Conservation (phyloP, 2,888 invertebrate genomes). For the Cerastis leucographa region DNA sequence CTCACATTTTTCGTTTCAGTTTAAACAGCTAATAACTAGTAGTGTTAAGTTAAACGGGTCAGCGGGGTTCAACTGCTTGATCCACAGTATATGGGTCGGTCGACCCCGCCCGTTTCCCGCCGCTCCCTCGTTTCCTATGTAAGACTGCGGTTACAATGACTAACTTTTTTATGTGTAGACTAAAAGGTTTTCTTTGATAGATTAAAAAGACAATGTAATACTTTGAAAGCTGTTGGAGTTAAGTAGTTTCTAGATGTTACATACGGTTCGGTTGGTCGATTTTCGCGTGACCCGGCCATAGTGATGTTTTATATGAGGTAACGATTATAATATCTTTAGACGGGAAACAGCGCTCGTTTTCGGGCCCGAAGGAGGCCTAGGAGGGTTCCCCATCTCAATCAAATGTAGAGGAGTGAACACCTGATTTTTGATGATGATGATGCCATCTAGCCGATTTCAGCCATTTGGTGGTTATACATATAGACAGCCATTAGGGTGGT, state of each 20-base stretch:
- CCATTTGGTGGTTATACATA: no score
- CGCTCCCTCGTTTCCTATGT: constrained; percentile 68
- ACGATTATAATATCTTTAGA: no score
- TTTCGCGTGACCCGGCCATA: not conserved
- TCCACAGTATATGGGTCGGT: constrained; percentile 63
- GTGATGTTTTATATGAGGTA: not conserved
- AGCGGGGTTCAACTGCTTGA: constrained; percentile 57
- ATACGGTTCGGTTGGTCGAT: not conserved
- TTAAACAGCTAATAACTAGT: constrained; percentile 31
- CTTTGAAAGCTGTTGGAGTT: not conserved
- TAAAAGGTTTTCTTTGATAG: constrained; percentile 22
- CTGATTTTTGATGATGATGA: no score
- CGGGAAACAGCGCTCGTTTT: no score
- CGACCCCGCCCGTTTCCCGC: constrained; percentile 66
- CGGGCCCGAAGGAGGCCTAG: no score
- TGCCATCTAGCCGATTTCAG: no score
- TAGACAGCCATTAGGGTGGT: no score
- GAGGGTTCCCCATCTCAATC: no score
- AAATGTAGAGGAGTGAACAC: no score
- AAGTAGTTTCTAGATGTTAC: not conserved
- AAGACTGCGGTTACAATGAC: constrained; percentile 48
- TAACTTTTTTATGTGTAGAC: constrained; percentile 2
- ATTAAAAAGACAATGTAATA: constrained; percentile 6
- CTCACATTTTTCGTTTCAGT: constrained; percentile 13
- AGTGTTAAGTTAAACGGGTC: constrained; percentile 59